phyloP scores from a whole-genome alignment of 2,888 invertebrate genomes.

The Allophyes oxyacanthae region DNA sequence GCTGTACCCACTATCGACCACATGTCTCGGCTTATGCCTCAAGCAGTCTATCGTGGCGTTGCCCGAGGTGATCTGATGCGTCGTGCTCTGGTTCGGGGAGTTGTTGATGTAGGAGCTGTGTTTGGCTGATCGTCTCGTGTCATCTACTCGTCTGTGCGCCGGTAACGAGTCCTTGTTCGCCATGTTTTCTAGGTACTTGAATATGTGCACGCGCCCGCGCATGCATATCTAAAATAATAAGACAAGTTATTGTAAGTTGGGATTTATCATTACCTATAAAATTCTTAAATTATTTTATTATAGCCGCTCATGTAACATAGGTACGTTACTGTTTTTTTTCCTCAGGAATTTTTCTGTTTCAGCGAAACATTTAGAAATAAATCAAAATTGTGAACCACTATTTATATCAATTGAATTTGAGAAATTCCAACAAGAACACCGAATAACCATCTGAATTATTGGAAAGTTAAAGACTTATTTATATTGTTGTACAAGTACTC shows the following conservation, averaged over 20 bases:
- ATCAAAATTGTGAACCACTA: too few species aligned
- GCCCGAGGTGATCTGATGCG: constrained; percentile 81
- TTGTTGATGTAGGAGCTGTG: constrained; percentile 80
- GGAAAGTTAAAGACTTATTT: not conserved
- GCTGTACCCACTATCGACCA: constrained; percentile 96
- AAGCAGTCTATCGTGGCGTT: constrained; percentile 86
- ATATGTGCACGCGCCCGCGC: constrained; percentile 97
- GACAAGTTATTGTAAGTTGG: not conserved
- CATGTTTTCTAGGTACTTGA: constrained; percentile 97
- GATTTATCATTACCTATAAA: not conserved
- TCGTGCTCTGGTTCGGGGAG: constrained; percentile 68
- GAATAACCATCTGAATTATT: too few species aligned
- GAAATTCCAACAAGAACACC: too few species aligned
- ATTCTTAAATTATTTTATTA: too few species aligned
- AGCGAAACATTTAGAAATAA: too few species aligned
- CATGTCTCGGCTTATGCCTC: constrained; percentile 90
- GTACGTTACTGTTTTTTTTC: too few species aligned
- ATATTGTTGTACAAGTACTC: not conserved
- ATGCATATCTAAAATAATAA: constrained; percentile 92
- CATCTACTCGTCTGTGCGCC: constrained; percentile 85
- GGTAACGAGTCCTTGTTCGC: constrained; percentile 91
- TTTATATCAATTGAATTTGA: too few species aligned
- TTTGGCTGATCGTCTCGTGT: constrained; percentile 82
- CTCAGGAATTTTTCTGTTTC: too few species aligned
- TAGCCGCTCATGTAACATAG: too few species aligned